Conservation (phyloP, 2,888 invertebrate species). For the Yponomeuta cagnagella region DNA sequence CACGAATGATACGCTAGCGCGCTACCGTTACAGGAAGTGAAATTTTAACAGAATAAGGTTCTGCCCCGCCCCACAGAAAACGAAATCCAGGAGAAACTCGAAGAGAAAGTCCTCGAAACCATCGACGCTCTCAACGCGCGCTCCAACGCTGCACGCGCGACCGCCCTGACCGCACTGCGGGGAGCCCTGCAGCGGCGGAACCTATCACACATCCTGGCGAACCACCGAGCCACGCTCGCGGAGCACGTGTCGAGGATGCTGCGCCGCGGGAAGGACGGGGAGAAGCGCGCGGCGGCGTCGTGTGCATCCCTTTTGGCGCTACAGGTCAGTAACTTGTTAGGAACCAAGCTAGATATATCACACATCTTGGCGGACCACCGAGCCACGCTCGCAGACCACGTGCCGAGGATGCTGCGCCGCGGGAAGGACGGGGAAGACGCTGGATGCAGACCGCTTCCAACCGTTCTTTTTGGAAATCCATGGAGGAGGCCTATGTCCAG, state of each 20-base stretch:
- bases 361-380: slow-evolving; percentile 33
- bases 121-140: slow-evolving; percentile 94
- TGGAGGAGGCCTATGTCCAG: no score
- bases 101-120: slow-evolving; percentile 90
- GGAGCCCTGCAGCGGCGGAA: slow-evolving; percentile 86
- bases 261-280: slow-evolving; percentile 88
- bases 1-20: no score
- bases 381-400: slow-evolving; percentile 86
- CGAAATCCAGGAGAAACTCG: slow-evolving; percentile 79
- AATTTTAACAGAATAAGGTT: no score
- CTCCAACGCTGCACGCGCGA: slow-evolving; percentile 87
- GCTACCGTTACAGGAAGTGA: no score
- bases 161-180: slow-evolving; percentile 81
- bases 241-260: slow-evolving; percentile 89
- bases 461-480: no score
- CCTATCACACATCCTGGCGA: slow-evolving; percentile 83
- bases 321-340: slow-evolving; percentile 72
- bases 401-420: slow-evolving; percentile 87
- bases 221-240: slow-evolving; percentile 85
- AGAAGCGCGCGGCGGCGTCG: slow-evolving; percentile 88
- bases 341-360: not conserved
- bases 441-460: no score
- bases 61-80: slow-evolving; percentile 50
- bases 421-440: slow-evolving; percentile 87
- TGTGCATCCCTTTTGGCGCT: slow-evolving; percentile 87